Evolutionary conservation across 2,888 invertebrate species (phyloP).

Genomic region (Agrotis puta): DNA sequence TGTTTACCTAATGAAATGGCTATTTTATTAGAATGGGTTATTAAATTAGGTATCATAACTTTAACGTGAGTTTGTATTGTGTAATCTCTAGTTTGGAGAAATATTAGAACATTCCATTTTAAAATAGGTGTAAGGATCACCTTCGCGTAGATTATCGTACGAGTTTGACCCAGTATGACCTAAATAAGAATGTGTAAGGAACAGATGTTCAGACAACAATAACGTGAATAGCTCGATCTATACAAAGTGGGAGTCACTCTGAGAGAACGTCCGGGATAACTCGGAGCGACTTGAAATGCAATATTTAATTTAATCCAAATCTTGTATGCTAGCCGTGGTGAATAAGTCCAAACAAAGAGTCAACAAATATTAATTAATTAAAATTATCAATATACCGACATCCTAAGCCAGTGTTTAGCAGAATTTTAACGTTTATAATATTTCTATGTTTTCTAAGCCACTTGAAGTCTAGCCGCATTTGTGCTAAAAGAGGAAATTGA

Average conservation of each 20-base stretch:
- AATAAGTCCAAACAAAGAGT: neutral
- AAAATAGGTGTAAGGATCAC: conserved; percentile 14
- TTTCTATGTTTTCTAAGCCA: too few species aligned
- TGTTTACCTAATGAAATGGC: conserved; percentile 10
- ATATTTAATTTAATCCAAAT: neutral
- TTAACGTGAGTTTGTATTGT: neutral
- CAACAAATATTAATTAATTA: neutral
- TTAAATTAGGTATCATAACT: neutral
- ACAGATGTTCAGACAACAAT: conserved; percentile 25
- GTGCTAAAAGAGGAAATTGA: conserved; percentile 6
- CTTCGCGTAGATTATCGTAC: neutral
- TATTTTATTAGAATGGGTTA: too few species aligned
- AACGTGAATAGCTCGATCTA: conserved; percentile 3
- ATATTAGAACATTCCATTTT: neutral
- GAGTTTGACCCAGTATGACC: conserved; percentile 3
- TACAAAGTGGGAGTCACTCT: neutral
- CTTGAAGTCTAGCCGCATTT: neutral
- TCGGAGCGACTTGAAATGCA: neutral
- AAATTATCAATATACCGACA: neutral
- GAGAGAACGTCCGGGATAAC: neutral
- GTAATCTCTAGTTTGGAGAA: conserved; percentile 6
- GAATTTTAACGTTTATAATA: too few species aligned
- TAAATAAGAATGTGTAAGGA: conserved; percentile 7
- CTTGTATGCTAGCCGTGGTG: neutral
- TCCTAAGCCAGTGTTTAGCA: too few species aligned